These are phyloP conservation scores for Acanthosepion lycidas DNA, from an alignment of 2,888 invertebrate species.

Conservation along the genomic window DNA sequence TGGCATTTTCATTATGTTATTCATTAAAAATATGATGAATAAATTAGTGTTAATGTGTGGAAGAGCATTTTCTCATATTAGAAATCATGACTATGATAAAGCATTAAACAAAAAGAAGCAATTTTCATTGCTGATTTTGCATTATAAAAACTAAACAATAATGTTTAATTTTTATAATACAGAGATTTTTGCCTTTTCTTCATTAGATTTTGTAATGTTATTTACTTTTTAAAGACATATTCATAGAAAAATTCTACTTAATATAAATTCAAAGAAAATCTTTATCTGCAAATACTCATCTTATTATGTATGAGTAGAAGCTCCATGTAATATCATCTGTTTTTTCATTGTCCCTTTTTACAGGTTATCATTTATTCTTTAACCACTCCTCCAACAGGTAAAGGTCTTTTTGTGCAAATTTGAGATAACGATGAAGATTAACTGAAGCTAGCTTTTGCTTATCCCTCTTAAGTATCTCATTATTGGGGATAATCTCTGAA, in stretches of 20 bases:
- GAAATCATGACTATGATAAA: no score
- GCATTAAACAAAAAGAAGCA: no score
- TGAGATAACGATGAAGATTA: not conserved
- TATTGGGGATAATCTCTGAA: not conserved
- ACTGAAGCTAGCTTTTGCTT: not conserved
- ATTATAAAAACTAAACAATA: no score
- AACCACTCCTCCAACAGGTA: not conserved
- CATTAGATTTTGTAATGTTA: not conserved
- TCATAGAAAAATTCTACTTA: not conserved
- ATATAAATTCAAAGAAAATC: not conserved
- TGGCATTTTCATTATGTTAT: no score
- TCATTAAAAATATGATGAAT: no score
- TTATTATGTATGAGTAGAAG: not conserved
- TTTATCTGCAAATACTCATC: not conserved
- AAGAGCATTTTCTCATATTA: no score
- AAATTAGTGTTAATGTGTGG: no score
- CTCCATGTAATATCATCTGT: not conserved
- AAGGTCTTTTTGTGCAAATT: not conserved
- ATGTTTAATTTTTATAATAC: no score
- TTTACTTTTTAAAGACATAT: not conserved
- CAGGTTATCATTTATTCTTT: not conserved
- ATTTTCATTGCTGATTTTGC: no score
- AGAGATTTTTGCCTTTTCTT: no score
- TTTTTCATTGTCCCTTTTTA: not conserved
- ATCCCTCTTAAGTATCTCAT: not conserved